A percentile compares a stretch with the other conserved stretches of the same genome.
These are phyloP conservation scores for Coenonympha glycerion DNA, from an alignment of 2,888 invertebrate genomes.

Conservation along the genomic window DNA sequence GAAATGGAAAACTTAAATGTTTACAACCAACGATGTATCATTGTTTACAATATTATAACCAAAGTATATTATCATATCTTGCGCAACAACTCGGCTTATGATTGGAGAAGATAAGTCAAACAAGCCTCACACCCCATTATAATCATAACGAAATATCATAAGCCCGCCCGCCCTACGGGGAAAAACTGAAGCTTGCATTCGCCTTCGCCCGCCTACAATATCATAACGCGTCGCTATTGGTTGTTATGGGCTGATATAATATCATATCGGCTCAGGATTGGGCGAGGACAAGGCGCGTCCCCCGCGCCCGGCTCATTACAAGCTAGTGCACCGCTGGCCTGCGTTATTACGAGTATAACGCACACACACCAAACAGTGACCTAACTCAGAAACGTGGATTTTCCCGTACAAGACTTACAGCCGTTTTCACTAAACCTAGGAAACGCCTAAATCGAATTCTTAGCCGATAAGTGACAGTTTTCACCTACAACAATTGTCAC, in stretches of 20 bases:
- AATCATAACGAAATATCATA: constrained; percentile 72
- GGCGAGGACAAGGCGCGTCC: constrained; percentile 58
- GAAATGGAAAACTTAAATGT: no score
- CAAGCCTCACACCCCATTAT: constrained; percentile 52
- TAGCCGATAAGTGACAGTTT: no score
- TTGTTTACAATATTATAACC: constrained; percentile 14
- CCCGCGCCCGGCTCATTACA: constrained; percentile 56
- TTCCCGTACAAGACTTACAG: not conserved
- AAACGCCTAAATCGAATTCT: no score
- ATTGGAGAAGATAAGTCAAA: constrained; percentile 35
- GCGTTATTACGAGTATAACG: constrained; percentile 56
- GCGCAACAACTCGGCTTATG: constrained; percentile 21
- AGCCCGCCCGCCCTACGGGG: constrained; percentile 68
- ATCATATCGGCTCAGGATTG: constrained; percentile 78
- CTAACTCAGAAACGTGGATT: not conserved
- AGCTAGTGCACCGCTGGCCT: constrained; percentile 60
- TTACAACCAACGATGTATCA: no score
- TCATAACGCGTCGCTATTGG: constrained; percentile 75
- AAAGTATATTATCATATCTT: constrained; percentile 16
- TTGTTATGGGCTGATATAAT: constrained; percentile 76
- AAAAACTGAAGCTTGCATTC: constrained; percentile 55
- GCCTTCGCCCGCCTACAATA: constrained; percentile 70
- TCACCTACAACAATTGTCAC: no score
- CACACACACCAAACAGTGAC: not conserved
- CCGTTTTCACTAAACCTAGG: no score